Percentiles rank a stretch among this genome's conserved stretches.
Evolutionary conservation across 2,797 vertebrate genomes (phyloP).

Genomic region (Coregonus sp.): DNA sequence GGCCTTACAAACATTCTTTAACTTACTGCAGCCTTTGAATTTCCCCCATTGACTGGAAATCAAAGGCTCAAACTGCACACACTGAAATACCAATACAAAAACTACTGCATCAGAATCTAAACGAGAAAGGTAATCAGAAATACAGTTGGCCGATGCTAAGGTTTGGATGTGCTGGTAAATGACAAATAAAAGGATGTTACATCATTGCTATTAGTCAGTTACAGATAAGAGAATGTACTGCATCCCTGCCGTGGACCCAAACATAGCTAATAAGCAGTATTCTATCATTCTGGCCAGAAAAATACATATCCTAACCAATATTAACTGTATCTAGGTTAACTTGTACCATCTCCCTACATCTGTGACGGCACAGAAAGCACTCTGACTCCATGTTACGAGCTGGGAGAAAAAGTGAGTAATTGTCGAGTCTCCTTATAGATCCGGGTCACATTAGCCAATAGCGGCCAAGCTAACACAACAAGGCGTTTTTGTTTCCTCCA

Average conservation of each 20-base stretch:
- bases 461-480: neutral
- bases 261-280: neutral
- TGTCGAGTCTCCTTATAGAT: constrained; percentile 7
- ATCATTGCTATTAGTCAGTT: neutral
- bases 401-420: neutral
- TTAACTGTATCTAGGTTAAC: neutral
- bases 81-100: neutral
- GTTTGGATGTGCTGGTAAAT: neutral
- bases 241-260: neutral
- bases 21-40: neutral
- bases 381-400: neutral
- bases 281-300: neutral
- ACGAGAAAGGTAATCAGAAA: neutral
- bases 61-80: too few species aligned
- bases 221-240: neutral
- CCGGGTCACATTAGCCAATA: neutral
- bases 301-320: neutral
- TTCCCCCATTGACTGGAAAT: neutral
- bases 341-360: neutral
- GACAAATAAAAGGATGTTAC: neutral
- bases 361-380: neutral
- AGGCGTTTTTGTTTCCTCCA: neutral
- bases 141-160: neutral
- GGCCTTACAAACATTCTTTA: neutral
- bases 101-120: neutral